Percentiles rank a stretch among this genome's conserved stretches.
These are phyloP conservation scores for Diabrotica balteata DNA, from an alignment of 2,888 invertebrate genomes.

Conservation along the genomic window DNA sequence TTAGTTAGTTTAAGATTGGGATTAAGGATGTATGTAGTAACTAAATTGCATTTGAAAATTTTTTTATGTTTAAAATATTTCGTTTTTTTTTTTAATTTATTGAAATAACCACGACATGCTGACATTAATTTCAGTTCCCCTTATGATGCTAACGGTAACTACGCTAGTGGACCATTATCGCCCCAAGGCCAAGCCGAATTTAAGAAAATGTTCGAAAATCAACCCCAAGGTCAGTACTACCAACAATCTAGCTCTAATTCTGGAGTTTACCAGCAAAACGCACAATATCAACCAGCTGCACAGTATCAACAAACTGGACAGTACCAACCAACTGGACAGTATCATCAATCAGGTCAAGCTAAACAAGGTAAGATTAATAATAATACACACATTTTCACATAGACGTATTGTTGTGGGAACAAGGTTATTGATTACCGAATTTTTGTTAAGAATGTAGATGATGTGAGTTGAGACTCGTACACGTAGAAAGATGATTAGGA, in stretches of 20 bases:
- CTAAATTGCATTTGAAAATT: too few species aligned
- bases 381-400: too few species aligned
- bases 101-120: background rate
- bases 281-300: slow-evolving; percentile 21
- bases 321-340: slow-evolving; percentile 5
- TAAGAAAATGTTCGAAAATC: slow-evolving; percentile 30
- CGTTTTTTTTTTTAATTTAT: too few species aligned
- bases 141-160: slow-evolving; percentile 48
- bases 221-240: slow-evolving; percentile 11
- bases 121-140: slow-evolving; percentile 37
- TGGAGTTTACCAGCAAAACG: slow-evolving; percentile 16
- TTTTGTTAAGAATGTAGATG: too few species aligned
- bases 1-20: too few species aligned
- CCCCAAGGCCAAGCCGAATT: slow-evolving; percentile 40
- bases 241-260: slow-evolving; percentile 1
- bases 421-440: too few species aligned
- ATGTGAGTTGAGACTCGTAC: too few species aligned
- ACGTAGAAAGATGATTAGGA: too few species aligned
- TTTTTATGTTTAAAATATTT: too few species aligned
- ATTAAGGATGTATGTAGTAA: too few species aligned
- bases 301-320: slow-evolving; percentile 29
- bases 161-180: slow-evolving; percentile 45
- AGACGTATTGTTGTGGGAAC: too few species aligned
- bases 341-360: background rate
- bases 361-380: too few species aligned